phyloP scores from a whole-genome alignment of 2,888 invertebrate species.

The Hirtodrosophila confusa region DNA sequence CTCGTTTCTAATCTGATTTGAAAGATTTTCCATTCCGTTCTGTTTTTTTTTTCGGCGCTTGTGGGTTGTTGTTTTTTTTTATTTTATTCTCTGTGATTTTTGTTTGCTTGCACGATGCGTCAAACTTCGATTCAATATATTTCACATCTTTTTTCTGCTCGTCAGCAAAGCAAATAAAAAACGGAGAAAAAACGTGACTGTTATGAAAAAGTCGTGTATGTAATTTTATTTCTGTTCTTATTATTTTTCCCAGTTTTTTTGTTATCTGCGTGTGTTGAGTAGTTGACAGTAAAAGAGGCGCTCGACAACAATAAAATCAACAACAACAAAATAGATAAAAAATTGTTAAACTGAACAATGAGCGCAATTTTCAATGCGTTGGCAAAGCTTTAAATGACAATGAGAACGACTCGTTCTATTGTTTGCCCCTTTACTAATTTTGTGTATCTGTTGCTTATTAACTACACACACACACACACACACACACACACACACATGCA shows the following conservation, averaged over 20 bases:
- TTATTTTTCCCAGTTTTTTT: constrained; percentile 17
- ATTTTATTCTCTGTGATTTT: constrained; percentile 45
- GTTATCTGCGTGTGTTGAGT: constrained; percentile 53
- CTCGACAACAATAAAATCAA: constrained; percentile 10
- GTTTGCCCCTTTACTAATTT: constrained; percentile 41
- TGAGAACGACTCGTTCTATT: constrained; percentile 46
- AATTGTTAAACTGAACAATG: constrained; percentile 50
- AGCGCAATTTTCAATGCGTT: constrained; percentile 64
- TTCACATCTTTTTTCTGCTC: constrained; percentile 21
- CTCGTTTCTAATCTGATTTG: constrained; percentile 67
- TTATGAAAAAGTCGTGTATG: constrained; percentile 70
- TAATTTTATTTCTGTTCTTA: constrained; percentile 42
- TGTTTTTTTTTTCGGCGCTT: constrained; percentile 10
- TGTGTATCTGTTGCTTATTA: constrained; percentile 45
- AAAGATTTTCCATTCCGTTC: constrained; percentile 41
- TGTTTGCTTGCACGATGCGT: constrained; percentile 60
- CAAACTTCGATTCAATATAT: constrained; percentile 24
- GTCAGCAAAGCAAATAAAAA: constrained; percentile 62
- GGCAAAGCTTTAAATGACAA: constrained; percentile 55
- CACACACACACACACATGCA: not conserved
- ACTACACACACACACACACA: constrained; percentile 24
- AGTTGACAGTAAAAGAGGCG: constrained; percentile 54
- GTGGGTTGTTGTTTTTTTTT: constrained; percentile 1
- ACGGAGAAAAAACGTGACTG: constrained; percentile 66
- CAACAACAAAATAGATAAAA: constrained; percentile 9